Conservation (phyloP, 2,888 invertebrate species). For the Periphyllus acericola region DNA sequence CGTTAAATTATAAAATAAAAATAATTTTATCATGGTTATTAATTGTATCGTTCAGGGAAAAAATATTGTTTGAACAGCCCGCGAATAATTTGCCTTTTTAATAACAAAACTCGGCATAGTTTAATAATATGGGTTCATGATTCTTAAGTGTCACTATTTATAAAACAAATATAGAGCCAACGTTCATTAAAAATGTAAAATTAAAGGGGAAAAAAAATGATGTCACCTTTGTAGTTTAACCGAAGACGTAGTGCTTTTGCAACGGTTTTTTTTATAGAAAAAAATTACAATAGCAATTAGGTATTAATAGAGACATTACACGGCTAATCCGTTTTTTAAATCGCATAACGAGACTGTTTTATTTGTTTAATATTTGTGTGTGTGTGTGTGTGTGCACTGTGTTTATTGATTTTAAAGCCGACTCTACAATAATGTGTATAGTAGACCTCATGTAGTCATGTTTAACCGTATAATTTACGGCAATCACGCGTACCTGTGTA, state of each 20-base stretch:
- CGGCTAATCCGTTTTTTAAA: neutral
- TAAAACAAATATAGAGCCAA: neutral
- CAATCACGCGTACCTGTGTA: neutral
- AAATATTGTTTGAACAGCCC: neutral
- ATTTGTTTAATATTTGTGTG: neutral
- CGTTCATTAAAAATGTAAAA: neutral
- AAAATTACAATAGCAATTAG: neutral
- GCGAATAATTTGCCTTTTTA: neutral
- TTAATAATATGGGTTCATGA: neutral
- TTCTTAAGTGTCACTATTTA: neutral
- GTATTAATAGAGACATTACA: neutral
- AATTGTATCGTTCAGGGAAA: neutral
- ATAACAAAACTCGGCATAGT: neutral
- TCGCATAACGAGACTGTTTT: neutral
- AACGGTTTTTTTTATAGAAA: neutral
- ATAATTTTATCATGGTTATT: neutral
- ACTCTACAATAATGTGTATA: neutral
- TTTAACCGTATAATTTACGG: neutral
- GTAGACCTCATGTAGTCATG: neutral
- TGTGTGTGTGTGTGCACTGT: neutral
- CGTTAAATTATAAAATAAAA: neutral
- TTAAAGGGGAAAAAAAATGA: neutral
- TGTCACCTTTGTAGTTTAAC: neutral
- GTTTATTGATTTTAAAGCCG: neutral
- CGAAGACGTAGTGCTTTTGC: neutral